Evolutionary conservation across 2,888 invertebrate species (phyloP).

Genomic region (Therioaphis trifolii): DNA sequence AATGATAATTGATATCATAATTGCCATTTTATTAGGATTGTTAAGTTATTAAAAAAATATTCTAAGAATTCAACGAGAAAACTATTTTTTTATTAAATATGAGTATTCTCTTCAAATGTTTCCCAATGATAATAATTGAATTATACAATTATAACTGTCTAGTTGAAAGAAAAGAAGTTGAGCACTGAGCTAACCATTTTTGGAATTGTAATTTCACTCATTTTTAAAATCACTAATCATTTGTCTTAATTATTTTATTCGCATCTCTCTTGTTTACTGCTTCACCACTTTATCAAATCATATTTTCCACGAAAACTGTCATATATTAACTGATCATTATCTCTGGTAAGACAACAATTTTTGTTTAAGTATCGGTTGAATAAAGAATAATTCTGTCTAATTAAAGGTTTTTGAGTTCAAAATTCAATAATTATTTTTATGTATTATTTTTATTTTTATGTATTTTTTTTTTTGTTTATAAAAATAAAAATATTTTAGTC

Average conservation of each 20-base stretch:
- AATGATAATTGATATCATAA: constrained; percentile 44
- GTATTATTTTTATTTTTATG: too few relatives aligned
- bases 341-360: too few relatives aligned
- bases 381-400: too few relatives aligned
- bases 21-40: constrained; percentile 21
- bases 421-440: too few relatives aligned
- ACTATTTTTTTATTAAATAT: background rate
- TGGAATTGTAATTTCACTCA: constrained; percentile 9
- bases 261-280: background rate
- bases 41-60: too few relatives aligned
- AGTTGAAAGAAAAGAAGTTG: background rate
- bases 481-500: too few relatives aligned
- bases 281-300: background rate
- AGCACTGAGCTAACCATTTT: constrained; percentile 23
- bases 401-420: too few relatives aligned
- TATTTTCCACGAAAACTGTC: background rate
- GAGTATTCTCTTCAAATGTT: background rate
- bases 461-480: too few relatives aligned
- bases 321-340: too few relatives aligned
- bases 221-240: constrained; percentile 25
- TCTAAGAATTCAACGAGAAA: constrained; percentile 10
- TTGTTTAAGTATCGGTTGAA: too few relatives aligned
- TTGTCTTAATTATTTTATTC: constrained; percentile 26
- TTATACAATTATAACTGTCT: constrained; percentile 23
- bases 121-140: constrained; percentile 20